A percentile compares a stretch with the other conserved stretches of the same genome.
Evolutionary conservation across 2,797 vertebrate genomes (phyloP).

Genomic region (Bucorvus abyssinicus): DNA sequence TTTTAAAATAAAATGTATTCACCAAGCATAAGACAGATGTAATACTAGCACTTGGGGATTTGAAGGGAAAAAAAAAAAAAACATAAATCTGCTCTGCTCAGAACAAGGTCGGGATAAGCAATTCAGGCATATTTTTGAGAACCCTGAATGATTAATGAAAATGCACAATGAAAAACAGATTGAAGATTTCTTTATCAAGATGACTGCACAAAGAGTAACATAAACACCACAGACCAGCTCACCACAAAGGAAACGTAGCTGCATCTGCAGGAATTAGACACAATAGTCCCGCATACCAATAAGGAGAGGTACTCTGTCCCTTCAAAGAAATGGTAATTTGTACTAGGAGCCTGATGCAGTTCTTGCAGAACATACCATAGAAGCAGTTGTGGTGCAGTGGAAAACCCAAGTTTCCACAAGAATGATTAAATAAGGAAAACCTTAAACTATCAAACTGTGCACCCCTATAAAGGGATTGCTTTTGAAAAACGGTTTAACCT

Average conservation of each 20-base stretch:
- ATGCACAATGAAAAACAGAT: not conserved
- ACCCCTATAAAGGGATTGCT: not conserved
- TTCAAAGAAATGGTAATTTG: not conserved
- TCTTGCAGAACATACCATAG: not conserved
- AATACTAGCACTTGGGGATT: not conserved
- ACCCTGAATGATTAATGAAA: not conserved
- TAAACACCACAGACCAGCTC: not conserved
- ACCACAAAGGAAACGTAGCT: not conserved
- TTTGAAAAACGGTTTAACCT: slow-evolving; percentile 52
- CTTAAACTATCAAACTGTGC: not conserved
- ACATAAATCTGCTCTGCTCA: not conserved
- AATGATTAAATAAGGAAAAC: slow-evolving; percentile 28
- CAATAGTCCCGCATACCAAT: not conserved
- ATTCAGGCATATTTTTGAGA: not conserved
- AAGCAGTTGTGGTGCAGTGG: not conserved
- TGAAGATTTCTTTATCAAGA: not conserved
- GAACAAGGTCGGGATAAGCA: not conserved
- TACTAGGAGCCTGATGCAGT: not conserved
- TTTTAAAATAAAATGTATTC: not conserved
- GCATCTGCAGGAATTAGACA: not conserved
- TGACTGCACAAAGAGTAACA: not conserved
- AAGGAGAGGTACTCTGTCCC: not conserved
- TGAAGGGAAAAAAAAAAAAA: not conserved
- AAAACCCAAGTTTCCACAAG: not conserved
- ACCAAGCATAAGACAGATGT: not conserved